A percentile compares a stretch with the other conserved stretches of the same genome.
Evolutionary conservation across 2,888 invertebrate genomes (phyloP).

Genomic region (Bombylius discolor): DNA sequence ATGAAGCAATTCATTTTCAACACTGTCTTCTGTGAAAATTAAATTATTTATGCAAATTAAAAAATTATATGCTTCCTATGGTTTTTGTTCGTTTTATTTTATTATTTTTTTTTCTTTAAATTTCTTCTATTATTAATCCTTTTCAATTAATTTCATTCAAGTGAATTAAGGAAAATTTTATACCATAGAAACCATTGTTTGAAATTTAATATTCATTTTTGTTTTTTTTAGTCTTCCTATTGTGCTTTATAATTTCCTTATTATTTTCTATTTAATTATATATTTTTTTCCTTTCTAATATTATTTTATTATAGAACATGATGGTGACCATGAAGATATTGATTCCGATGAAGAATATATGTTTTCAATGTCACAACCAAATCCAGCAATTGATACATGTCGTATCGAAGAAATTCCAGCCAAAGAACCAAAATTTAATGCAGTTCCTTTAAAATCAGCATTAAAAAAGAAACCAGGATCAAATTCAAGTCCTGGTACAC

Average conservation of each 20-base stretch:
- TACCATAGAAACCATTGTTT: too few species aligned
- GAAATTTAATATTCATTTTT: not conserved
- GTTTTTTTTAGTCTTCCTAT: not conserved
- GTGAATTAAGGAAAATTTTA: too few species aligned
- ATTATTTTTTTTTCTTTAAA: too few species aligned
- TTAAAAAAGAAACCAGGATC: constrained; percentile 61
- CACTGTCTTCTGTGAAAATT: too few species aligned
- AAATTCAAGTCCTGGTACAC: constrained; percentile 56
- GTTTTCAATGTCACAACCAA: constrained; percentile 45
- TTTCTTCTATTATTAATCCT: too few species aligned
- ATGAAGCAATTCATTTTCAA: too few species aligned
- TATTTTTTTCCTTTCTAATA: not conserved
- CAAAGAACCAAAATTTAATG: constrained; percentile 82
- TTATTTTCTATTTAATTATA: not conserved
- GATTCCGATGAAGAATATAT: constrained; percentile 53
- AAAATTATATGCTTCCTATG: too few species aligned
- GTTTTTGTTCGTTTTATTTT: too few species aligned
- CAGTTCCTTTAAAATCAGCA: constrained; percentile 83
- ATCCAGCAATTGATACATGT: constrained; percentile 62
- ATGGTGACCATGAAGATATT: constrained; percentile 50
- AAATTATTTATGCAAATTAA: too few species aligned
- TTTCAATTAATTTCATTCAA: too few species aligned
- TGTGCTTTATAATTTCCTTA: not conserved
- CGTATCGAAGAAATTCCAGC: constrained; percentile 85
- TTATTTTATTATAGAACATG: constrained; percentile 26